Percentiles rank a stretch among this genome's conserved stretches.
phyloP scores from a whole-genome alignment of 1,140 invertebrate species.

The Apocrypta bakeri region DNA sequence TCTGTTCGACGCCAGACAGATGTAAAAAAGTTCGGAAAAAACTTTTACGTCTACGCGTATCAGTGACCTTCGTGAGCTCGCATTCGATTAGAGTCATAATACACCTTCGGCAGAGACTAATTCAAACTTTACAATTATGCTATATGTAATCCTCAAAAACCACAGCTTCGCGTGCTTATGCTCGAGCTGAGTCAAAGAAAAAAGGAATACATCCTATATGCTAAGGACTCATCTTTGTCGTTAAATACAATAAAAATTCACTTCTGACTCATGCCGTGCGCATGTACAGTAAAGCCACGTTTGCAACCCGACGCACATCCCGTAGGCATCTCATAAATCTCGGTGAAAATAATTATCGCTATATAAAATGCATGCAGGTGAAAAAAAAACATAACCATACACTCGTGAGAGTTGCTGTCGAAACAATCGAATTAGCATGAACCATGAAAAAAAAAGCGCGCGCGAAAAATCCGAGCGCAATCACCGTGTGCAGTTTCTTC shows the following conservation, averaged over 20 bases:
- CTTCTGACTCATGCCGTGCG: neutral
- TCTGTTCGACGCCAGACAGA: too few species aligned
- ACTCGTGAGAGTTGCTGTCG: neutral
- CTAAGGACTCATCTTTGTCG: neutral
- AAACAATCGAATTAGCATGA: neutral
- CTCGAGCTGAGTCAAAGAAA: too few species aligned
- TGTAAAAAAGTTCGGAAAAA: neutral
- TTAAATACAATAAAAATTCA: neutral
- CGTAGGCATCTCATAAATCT: neutral
- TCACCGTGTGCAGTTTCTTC: slow-evolving; percentile 27
- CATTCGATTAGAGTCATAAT: neutral
- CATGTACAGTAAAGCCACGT: neutral
- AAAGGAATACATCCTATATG: neutral
- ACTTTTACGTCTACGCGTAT: neutral
- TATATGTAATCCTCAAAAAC: too few species aligned
- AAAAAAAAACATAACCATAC: neutral
- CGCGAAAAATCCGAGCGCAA: slow-evolving; percentile 15
- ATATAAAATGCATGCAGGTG: neutral
- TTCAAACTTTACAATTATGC: too few species aligned
- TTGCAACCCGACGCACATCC: neutral
- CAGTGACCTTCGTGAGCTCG: neutral
- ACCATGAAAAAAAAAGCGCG: neutral
- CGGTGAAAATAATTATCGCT: neutral
- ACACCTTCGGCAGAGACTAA: too few species aligned
- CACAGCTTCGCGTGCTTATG: too few species aligned